These are phyloP conservation scores for Gadus chalcogrammus DNA, from an alignment of 2,113 vertebrate species.

Conservation along the genomic window DNA sequence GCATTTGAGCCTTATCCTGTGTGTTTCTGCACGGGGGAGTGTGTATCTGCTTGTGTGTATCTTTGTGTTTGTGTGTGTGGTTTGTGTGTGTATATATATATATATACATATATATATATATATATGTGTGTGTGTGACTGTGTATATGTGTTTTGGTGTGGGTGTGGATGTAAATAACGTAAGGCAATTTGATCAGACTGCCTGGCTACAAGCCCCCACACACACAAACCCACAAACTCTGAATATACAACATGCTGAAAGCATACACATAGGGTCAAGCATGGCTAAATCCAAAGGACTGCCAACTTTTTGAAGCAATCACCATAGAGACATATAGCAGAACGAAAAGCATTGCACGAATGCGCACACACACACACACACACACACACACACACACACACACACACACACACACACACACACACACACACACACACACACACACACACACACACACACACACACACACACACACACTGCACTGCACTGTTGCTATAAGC, in stretches of 20 bases:
- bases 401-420: too few species aligned
- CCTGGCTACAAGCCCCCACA: constrained; percentile 3
- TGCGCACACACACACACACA: neutral
- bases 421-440: too few species aligned
- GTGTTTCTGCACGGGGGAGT: too few species aligned
- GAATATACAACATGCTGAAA: neutral
- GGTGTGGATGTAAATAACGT: neutral
- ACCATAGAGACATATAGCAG: neutral
- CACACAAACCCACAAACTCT: constrained; percentile 4
- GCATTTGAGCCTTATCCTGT: neutral
- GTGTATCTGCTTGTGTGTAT: too few species aligned
- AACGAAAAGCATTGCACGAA: neutral
- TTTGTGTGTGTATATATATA: too few species aligned
- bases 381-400: too few species aligned
- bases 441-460: neutral
- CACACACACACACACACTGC: neutral
- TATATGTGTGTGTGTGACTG: neutral
- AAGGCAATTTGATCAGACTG: constrained; percentile 4
- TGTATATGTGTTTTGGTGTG: neutral
- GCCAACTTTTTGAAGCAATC: constrained; percentile 34
- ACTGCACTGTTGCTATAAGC: too few species aligned
- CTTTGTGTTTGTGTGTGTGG: too few species aligned
- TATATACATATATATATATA: too few species aligned
- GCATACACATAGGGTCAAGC: constrained; percentile 14
- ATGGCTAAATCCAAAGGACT: constrained; percentile 5